Evolutionary conservation across 2,888 invertebrate species (phyloP).

Genomic region (Drosophila mimica): DNA sequence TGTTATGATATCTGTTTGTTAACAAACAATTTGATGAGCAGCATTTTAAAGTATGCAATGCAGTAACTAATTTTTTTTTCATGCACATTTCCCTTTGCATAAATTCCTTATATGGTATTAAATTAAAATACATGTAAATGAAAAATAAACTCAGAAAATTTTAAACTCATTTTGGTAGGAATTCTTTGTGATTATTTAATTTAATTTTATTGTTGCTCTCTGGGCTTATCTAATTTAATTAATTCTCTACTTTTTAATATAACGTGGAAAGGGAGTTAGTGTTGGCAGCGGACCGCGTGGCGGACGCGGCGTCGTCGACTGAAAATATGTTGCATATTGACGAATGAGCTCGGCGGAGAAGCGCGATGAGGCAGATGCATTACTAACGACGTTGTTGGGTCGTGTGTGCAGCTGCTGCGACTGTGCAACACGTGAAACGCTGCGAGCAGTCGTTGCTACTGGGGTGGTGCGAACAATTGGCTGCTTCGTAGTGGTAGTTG

Average conservation of each 20-base stretch:
- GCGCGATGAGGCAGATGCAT: constrained; percentile 17
- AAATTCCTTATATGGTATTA: constrained; percentile 21
- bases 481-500: constrained; percentile 33
- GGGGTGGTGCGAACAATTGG: constrained; percentile 23
- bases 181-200: constrained; percentile 40
- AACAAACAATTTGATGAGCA: background rate
- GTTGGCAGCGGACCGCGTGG: constrained; percentile 75
- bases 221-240: constrained; percentile 57
- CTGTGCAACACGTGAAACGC: constrained; percentile 27
- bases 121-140: constrained; percentile 35
- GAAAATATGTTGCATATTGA: constrained; percentile 67
- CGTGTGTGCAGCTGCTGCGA: constrained; percentile 21
- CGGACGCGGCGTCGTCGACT: constrained; percentile 67
- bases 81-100: constrained; percentile 3
- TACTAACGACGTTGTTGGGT: constrained; percentile 25
- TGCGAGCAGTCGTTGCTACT: constrained; percentile 14
- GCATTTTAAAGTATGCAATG: background rate
- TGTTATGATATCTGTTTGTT: background rate
- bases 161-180: constrained; percentile 23
- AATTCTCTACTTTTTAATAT: constrained; percentile 59
- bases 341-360: constrained; percentile 48
- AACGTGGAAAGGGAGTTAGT: constrained; percentile 75
- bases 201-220: constrained; percentile 47
- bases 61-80: background rate
- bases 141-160: constrained; percentile 17